A percentile compares a stretch with the other conserved stretches of the same genome.
These are phyloP conservation scores for Varanus salvator DNA, from an alignment of 2,113 vertebrate species.

Conservation along the genomic window DNA sequence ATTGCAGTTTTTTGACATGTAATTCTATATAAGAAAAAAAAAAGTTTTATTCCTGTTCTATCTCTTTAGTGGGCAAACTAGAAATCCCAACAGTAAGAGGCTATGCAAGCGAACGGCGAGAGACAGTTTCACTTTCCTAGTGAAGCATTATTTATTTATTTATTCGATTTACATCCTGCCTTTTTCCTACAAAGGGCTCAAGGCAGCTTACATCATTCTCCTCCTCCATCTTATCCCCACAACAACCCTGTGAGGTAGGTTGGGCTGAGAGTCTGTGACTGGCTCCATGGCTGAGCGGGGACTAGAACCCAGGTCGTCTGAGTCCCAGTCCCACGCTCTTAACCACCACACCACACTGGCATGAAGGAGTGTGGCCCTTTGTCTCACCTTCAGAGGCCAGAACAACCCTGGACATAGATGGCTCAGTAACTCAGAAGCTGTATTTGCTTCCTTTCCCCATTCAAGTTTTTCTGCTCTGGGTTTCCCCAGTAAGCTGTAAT, in stretches of 20 bases:
- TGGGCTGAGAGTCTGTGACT: too few species aligned
- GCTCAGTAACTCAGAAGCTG: neutral
- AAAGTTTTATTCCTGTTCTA: neutral
- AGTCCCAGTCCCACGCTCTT: too few species aligned
- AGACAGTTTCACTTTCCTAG: neutral
- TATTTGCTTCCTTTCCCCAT: neutral
- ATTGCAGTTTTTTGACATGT: neutral
- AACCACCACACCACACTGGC: too few species aligned
- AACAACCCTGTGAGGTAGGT: too few species aligned
- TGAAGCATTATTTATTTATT: too few species aligned
- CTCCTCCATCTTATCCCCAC: too few species aligned
- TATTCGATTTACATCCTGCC: too few species aligned
- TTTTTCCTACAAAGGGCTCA: too few species aligned
- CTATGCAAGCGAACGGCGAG: neutral
- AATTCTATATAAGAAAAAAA: neutral
- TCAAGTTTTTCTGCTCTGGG: neutral
- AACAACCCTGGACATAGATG: neutral
- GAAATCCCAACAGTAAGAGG: neutral
- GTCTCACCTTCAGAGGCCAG: neutral
- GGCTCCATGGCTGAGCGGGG: too few species aligned
- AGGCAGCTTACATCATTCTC: too few species aligned
- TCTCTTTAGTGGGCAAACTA: too few species aligned
- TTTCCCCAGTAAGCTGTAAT: neutral
- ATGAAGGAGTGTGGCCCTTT: neutral
- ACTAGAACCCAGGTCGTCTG: too few species aligned